Percentiles rank a stretch among this genome's conserved stretches.
Evolutionary conservation across 2,113 vertebrate species (phyloP).

Genomic region (Prolemur simus): DNA sequence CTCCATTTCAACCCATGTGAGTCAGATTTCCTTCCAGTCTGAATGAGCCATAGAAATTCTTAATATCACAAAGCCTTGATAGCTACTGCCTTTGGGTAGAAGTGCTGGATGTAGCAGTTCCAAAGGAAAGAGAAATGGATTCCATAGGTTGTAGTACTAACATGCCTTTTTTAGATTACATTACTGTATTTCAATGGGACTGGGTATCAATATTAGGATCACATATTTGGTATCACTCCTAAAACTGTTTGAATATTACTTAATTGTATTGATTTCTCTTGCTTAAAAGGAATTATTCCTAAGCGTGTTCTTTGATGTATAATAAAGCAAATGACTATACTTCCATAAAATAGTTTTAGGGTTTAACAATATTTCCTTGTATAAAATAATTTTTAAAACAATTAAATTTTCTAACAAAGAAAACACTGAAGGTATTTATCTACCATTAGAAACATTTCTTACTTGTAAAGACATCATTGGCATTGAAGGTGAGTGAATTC

Average conservation of each 20-base stretch:
- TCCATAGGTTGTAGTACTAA: background rate
- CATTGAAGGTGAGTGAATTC: background rate
- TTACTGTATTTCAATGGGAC: constrained; percentile 6
- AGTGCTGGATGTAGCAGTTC: background rate
- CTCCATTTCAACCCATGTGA: background rate
- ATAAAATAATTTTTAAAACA: constrained; percentile 7
- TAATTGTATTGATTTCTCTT: constrained; percentile 3
- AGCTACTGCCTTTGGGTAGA: background rate
- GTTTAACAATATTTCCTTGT: background rate
- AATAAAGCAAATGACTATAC: background rate
- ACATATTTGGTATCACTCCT: background rate
- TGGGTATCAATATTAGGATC: constrained; percentile 31
- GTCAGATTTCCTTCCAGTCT: background rate
- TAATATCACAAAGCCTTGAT: background rate
- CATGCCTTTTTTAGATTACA: background rate
- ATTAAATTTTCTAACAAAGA: background rate
- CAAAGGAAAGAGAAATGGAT: background rate
- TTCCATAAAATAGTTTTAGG: constrained; percentile 5
- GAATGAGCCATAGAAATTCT: background rate
- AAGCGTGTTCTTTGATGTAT: background rate
- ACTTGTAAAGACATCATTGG: background rate
- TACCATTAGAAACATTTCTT: background rate
- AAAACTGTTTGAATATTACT: background rate
- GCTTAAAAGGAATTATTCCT: background rate
- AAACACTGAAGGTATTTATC: background rate